A percentile compares a stretch with the other conserved stretches of the same genome.
Evolutionary conservation across 1,140 invertebrate species (phyloP).

Genomic region (Drosophila insularis): DNA sequence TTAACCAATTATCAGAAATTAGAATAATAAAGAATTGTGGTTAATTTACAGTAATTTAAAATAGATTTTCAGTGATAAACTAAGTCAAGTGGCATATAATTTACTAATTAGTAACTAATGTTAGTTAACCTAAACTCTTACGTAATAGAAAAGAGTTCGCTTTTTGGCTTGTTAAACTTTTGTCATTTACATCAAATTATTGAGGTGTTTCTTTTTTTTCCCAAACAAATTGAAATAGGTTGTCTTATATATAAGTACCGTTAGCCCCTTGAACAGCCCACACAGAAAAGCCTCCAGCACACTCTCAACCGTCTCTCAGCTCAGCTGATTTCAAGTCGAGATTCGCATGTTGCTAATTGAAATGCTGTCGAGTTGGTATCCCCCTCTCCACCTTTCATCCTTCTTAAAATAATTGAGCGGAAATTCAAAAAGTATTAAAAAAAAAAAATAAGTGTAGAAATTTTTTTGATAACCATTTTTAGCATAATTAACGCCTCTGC

Average conservation of each 20-base stretch:
- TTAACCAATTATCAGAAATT: too few species aligned
- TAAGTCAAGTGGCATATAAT: too few species aligned
- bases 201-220: too few species aligned
- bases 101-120: too few species aligned
- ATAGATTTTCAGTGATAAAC: too few species aligned
- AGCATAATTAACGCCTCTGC: constrained; percentile 23
- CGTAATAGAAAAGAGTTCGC: too few species aligned
- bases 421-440: constrained; percentile 15
- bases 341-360: constrained; percentile 26
- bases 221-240: background rate
- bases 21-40: too few species aligned
- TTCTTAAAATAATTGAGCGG: constrained; percentile 12
- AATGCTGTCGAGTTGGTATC: constrained; percentile 8
- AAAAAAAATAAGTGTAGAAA: constrained; percentile 19
- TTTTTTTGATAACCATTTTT: constrained; percentile 12
- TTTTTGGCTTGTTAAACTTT: too few species aligned
- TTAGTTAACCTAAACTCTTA: too few species aligned
- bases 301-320: background rate
- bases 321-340: constrained; percentile 6
- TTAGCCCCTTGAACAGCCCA: constrained; percentile 18
- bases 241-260: constrained; percentile 15
- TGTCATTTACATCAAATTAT: too few species aligned
- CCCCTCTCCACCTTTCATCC: background rate
- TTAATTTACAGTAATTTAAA: too few species aligned
- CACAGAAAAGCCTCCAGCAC: constrained; percentile 5